Conservation (phyloP, 2,888 invertebrate genomes). For the Drosophila meridionalis region DNA sequence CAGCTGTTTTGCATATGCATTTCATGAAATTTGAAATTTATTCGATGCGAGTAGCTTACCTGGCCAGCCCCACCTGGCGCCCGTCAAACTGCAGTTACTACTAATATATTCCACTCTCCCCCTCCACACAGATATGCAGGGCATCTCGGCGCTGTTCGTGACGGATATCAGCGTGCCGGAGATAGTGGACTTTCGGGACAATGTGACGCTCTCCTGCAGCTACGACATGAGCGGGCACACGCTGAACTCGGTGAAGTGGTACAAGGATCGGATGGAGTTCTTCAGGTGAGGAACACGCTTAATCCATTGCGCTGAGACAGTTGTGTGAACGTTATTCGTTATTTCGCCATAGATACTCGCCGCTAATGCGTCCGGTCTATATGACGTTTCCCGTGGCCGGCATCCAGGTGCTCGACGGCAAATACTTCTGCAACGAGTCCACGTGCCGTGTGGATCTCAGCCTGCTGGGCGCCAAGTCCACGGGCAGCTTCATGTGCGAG, state of each 20-base stretch:
- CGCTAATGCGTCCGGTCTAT: constrained; percentile 84
- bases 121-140: constrained; percentile 67
- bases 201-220: constrained; percentile 85
- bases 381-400: constrained; percentile 84
- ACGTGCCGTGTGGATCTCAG: constrained; percentile 84
- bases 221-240: constrained; percentile 86
- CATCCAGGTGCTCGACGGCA: constrained; percentile 83
- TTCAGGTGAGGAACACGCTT: constrained; percentile 83
- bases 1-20: constrained; percentile 74
- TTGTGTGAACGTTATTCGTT: not conserved
- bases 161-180: constrained; percentile 85
- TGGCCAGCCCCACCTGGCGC: not conserved
- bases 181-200: constrained; percentile 86
- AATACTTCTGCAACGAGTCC: constrained; percentile 83
- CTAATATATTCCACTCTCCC: constrained; percentile 1
- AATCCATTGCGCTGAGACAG: not conserved
- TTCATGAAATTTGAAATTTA: constrained; percentile 73
- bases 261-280: constrained; percentile 86
- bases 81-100: constrained; percentile 6
- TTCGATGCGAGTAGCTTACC: constrained; percentile 55
- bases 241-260: constrained; percentile 86
- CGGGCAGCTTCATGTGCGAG: constrained; percentile 87
- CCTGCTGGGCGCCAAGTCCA: constrained; percentile 82
- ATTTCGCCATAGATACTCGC: constrained; percentile 81
- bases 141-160: constrained; percentile 80